phyloP scores from a whole-genome alignment of 2,888 invertebrate genomes.

The Philereme transversata region DNA sequence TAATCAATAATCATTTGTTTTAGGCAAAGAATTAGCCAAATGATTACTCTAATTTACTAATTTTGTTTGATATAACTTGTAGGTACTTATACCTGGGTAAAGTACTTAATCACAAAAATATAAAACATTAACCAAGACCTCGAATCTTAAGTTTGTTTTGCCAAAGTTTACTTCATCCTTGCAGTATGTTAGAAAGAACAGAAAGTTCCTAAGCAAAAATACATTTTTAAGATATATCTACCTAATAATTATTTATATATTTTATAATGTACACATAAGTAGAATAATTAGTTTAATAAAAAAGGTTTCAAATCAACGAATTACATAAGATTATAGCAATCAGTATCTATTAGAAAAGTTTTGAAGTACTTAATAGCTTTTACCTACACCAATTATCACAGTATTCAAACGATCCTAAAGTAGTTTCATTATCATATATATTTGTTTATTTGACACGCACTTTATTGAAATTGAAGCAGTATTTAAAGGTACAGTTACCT shows the following conservation, averaged over 20 bases:
- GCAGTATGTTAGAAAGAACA: conserved; percentile 62
- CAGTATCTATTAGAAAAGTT: conserved; percentile 44
- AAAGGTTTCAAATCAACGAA: conserved; percentile 80
- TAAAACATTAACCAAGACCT: not conserved
- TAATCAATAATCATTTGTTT: no score
- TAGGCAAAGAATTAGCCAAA: no score
- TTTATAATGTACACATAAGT: conserved; percentile 58
- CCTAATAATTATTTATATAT: conserved; percentile 65
- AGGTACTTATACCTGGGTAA: not conserved
- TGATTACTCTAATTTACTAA: no score
- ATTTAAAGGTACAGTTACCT: conserved; percentile 14
- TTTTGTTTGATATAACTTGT: no score
- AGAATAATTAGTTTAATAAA: conserved; percentile 66
- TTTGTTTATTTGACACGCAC: not conserved
- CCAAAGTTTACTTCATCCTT: conserved; percentile 7
- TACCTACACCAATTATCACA: conserved; percentile 25
- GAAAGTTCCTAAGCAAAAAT: conserved; percentile 77
- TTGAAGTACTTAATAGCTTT: conserved; percentile 40
- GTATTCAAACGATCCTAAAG: conserved; percentile 32
- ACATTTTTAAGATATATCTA: conserved; percentile 62
- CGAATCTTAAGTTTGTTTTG: not conserved
- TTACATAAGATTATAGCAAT: conserved; percentile 56
- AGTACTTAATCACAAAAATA: not conserved
- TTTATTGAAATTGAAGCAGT: conserved; percentile 17
- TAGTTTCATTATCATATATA: not conserved